Percentiles rank a stretch among this genome's conserved stretches.
phyloP scores from a whole-genome alignment of 2,797 vertebrate genomes.

The Gephyroberyx darwinii region DNA sequence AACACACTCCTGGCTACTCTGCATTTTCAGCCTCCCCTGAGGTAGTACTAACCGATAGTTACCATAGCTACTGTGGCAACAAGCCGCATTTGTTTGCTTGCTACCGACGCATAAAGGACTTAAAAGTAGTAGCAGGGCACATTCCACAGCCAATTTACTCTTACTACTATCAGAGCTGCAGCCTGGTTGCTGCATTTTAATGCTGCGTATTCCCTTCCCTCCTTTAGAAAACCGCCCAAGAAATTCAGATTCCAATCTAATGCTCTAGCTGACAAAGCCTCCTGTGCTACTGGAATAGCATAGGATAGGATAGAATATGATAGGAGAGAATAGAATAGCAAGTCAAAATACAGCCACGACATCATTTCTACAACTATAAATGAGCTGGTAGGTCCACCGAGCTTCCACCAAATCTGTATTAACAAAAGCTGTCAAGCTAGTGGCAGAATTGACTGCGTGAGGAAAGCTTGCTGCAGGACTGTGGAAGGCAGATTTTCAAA shows the following conservation, averaged over 20 bases:
- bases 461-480: conserved; percentile 21
- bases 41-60: conserved; percentile 61
- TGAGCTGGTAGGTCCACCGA: conserved; percentile 6
- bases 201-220: conserved; percentile 12
- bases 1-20: conserved; percentile 54
- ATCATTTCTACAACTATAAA: conserved; percentile 8
- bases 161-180: conserved; percentile 27
- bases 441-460: conserved; percentile 21
- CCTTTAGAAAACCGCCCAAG: conserved; percentile 16
- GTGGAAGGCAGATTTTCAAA: conserved; percentile 42
- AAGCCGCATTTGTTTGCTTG: conserved; percentile 62
- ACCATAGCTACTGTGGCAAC: conserved; percentile 67
- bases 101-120: conserved; percentile 52
- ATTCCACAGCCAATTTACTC: conserved; percentile 42
- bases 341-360: background rate
- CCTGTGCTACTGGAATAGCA: conserved; percentile 5
- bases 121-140: conserved; percentile 46
- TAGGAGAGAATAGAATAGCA: conserved; percentile 10
- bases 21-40: conserved; percentile 66
- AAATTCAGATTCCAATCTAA: background rate
- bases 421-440: conserved; percentile 40
- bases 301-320: background rate
- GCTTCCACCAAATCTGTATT: conserved; percentile 24
- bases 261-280: background rate
- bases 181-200: conserved; percentile 9